Conservation (phyloP, 2,113 vertebrate species). For the Haemorhous mexicanus region DNA sequence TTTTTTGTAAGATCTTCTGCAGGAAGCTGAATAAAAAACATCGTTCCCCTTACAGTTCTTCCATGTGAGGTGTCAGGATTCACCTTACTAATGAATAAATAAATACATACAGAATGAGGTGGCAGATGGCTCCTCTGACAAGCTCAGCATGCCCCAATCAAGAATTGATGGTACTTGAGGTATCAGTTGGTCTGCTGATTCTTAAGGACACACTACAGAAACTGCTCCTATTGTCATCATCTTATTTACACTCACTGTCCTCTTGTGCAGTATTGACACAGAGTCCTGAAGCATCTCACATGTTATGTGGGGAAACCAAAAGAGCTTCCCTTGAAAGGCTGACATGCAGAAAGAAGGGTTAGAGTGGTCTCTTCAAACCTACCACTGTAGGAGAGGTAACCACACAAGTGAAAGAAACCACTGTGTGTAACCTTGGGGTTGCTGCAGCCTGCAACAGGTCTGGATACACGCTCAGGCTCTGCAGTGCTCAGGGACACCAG, state of each 20-base stretch:
- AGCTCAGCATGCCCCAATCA: neutral
- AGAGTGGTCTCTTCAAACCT: neutral
- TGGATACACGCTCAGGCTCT: accelerated
- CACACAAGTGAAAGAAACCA: neutral
- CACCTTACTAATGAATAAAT: neutral
- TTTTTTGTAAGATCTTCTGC: neutral
- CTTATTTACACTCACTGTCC: neutral
- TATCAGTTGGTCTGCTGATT: neutral
- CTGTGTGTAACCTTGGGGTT: neutral
- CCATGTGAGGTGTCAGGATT: accelerated
- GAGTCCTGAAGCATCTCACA: neutral
- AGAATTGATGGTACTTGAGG: neutral
- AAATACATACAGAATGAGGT: neutral
- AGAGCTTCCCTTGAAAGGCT: neutral
- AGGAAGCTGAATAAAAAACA: neutral
- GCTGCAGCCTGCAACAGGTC: neutral
- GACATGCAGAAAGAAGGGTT: neutral
- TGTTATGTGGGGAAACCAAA: neutral
- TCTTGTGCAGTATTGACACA: accelerated
- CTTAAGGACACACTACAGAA: neutral
- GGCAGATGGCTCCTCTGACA: neutral
- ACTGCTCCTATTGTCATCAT: neutral
- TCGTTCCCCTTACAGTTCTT: accelerated
- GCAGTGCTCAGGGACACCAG: neutral
- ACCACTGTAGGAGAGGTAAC: neutral